A percentile compares a stretch with the other conserved stretches of the same genome.
phyloP scores from a whole-genome alignment of 1,140 invertebrate species.

The Patella vulgata region DNA sequence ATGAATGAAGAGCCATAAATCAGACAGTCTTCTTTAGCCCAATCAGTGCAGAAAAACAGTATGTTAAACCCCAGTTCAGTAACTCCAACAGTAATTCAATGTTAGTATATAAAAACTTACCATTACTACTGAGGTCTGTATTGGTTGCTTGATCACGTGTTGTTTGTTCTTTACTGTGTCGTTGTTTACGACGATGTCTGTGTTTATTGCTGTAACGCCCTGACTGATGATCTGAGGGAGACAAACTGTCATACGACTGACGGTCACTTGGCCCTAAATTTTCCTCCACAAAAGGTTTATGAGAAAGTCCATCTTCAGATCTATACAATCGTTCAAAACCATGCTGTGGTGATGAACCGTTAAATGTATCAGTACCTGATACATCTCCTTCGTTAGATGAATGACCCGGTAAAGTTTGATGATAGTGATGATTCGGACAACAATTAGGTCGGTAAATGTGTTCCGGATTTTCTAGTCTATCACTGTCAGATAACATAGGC shows the following conservation, averaged over 20 bases:
- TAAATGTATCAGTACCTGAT: not conserved
- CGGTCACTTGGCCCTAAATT: not conserved
- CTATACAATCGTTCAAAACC: not conserved
- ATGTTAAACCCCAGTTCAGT: no score
- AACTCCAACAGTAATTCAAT: no score
- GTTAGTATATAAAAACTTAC: no score
- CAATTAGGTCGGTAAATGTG: no score
- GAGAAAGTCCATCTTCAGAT: not conserved
- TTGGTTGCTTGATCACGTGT: slow-evolving; percentile 61
- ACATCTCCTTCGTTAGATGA: slow-evolving; percentile 1
- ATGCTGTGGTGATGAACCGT: not conserved
- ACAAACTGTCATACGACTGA: slow-evolving; percentile 9
- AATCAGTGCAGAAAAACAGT: not conserved
- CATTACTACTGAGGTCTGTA: slow-evolving; percentile 63
- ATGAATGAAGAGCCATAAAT: no score
- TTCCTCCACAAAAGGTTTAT: not conserved
- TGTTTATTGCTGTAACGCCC: slow-evolving; percentile 37
- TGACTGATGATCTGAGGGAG: not conserved
- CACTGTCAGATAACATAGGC: no score
- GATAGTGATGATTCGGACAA: no score
- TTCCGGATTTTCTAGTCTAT: no score
- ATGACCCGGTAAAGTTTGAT: not conserved
- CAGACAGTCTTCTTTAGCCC: no score
- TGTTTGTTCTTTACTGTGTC: slow-evolving; percentile 38
- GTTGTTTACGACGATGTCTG: slow-evolving; percentile 45